These are phyloP conservation scores for Misgurnus anguillicaudatus DNA, from an alignment of 2,113 vertebrate genomes.

Conservation along the genomic window DNA sequence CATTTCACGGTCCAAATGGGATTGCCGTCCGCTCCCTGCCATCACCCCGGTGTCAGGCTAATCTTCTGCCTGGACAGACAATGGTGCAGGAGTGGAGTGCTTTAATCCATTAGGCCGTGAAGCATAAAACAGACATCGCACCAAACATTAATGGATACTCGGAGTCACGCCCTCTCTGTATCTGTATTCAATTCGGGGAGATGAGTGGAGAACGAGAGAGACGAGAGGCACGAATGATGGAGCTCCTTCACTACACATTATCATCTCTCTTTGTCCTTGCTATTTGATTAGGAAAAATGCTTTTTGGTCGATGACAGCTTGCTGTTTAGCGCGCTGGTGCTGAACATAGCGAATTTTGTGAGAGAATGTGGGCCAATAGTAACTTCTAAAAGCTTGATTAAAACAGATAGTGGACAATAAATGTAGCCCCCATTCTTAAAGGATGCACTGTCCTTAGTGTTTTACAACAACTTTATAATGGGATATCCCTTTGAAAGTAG, in stretches of 20 bases:
- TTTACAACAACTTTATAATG: too few species aligned
- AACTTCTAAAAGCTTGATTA: neutral
- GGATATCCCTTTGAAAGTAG: too few species aligned
- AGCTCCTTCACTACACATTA: slow-evolving; percentile 61
- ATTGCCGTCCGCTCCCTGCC: slow-evolving; percentile 66
- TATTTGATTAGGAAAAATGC: slow-evolving; percentile 60
- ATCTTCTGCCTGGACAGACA: slow-evolving; percentile 71
- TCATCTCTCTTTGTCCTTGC: slow-evolving; percentile 59
- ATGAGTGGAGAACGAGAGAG: slow-evolving; percentile 42
- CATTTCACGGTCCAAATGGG: slow-evolving; percentile 72
- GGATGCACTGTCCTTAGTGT: too few species aligned
- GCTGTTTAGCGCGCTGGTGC: slow-evolving; percentile 58
- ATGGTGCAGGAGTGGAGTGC: slow-evolving; percentile 65
- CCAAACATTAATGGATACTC: slow-evolving; percentile 54
- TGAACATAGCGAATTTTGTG: slow-evolving; percentile 37
- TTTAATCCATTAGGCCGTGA: slow-evolving; percentile 72
- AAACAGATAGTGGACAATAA: too few species aligned
- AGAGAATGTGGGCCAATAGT: slow-evolving; percentile 31
- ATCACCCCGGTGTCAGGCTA: slow-evolving; percentile 70
- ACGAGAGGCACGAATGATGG: slow-evolving; percentile 56
- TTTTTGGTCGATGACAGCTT: slow-evolving; percentile 64
- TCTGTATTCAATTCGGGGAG: slow-evolving; percentile 66
- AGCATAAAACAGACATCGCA: slow-evolving; percentile 52
- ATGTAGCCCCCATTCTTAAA: too few species aligned
- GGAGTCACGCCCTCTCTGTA: slow-evolving; percentile 61